Conservation (phyloP, 2,113 vertebrate genomes). For the Vulpes ferrilata region DNA sequence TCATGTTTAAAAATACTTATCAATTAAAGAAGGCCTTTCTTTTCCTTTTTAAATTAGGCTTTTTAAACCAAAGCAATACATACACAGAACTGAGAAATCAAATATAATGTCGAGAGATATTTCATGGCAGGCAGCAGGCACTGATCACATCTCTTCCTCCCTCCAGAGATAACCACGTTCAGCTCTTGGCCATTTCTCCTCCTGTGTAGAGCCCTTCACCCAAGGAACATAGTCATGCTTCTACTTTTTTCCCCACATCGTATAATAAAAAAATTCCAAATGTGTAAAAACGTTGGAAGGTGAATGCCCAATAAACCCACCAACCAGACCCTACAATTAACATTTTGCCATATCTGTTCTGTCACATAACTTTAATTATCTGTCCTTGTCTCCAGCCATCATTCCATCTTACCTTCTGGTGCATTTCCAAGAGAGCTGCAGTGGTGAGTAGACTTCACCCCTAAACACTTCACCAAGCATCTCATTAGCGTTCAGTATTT, state of each 20-base stretch:
- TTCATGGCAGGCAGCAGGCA: not conserved
- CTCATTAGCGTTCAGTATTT: not conserved
- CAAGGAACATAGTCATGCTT: not conserved
- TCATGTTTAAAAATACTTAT: not conserved
- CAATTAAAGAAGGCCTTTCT: not conserved
- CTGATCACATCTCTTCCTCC: not conserved
- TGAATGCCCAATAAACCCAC: not conserved
- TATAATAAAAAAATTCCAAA: not conserved
- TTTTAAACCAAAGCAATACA: not conserved
- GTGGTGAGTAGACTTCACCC: not conserved
- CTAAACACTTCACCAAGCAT: not conserved
- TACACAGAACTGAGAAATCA: slow-evolving; percentile 20
- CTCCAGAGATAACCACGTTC: not conserved
- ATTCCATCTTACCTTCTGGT: not conserved
- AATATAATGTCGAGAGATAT: slow-evolving; percentile 4
- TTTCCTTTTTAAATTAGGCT: not conserved
- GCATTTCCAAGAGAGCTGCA: not conserved
- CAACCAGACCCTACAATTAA: not conserved
- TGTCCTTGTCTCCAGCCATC: not conserved
- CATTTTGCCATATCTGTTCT: not conserved
- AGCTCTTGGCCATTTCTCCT: not conserved
- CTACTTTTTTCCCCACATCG: not conserved
- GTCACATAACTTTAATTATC: not conserved
- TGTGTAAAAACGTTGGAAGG: not conserved
- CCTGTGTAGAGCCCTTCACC: not conserved